Evolutionary conservation across 2,113 vertebrate species (phyloP).

Genomic region (Cyanoliseus patagonus): DNA sequence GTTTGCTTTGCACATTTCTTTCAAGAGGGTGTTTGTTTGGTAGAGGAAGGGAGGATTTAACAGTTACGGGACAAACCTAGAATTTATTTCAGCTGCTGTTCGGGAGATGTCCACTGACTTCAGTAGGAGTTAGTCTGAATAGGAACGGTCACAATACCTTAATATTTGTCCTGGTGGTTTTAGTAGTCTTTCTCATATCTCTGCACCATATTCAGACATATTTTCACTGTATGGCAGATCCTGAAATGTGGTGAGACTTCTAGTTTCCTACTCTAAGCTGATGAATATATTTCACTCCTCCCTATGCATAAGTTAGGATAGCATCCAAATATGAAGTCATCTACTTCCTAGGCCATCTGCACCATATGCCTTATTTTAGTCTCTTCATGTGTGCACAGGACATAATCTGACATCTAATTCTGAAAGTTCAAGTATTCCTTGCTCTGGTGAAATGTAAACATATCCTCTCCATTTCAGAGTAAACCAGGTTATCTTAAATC

Average conservation of each 20-base stretch:
- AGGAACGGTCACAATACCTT: neutral
- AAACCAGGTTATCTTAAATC: conserved; percentile 3
- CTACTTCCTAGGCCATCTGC: neutral
- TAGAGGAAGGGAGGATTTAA: neutral
- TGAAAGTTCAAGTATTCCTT: conserved; percentile 30
- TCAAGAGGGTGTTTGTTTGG: neutral
- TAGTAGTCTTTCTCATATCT: neutral
- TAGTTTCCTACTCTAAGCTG: neutral
- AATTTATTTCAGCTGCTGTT: neutral
- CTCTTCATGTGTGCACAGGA: neutral
- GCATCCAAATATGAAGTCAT: conserved; percentile 24
- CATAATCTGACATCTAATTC: neutral
- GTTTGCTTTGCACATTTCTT: conserved; percentile 5
- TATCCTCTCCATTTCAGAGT: neutral
- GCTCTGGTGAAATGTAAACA: neutral
- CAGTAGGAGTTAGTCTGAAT: neutral
- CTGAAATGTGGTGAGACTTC: neutral
- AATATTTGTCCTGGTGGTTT: neutral
- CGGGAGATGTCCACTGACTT: neutral
- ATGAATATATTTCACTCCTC: neutral
- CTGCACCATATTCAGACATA: neutral
- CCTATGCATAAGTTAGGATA: neutral
- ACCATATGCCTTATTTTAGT: neutral
- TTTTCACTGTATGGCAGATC: neutral
- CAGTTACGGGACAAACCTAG: neutral